Base-by-base conservation (phyloP, 2,113 vertebrate genomes). In the Peromyscus californicus region DNA sequence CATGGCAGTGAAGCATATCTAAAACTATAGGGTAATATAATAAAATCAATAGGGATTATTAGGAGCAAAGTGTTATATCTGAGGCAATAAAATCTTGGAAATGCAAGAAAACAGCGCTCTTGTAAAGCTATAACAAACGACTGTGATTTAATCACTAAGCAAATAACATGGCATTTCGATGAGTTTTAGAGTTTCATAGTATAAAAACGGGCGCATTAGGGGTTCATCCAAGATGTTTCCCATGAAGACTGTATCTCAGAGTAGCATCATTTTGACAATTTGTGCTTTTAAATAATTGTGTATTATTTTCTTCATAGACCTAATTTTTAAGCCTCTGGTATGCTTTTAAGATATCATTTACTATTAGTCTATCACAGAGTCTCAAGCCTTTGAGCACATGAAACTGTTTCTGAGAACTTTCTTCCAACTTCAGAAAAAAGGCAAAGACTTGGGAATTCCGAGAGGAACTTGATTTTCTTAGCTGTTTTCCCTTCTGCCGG, bases 111-210 rank as follows among this genome's bases (percentile, higher is more conserved):
- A 98, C 98, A 98, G 97, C 96, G 96, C 98, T 98, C 98, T 95
- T 93, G 97, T 98, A 98, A 98, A 98, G 97, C 90, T 22, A 59
- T 98, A 98, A 98, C 98, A 98, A 98, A 98, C 98, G 97, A 65
- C 95, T 96, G 67, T 83, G 97, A 97, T 97, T 99, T 99, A 98
- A 99, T 99, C 98, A 98, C 98, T 98, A 98, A 96, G 98, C 98
- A 98, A 98, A 98, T 98, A 98, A 98, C 97, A 92, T 98, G 97
- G 97, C 98, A 97, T 98, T 98, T 98, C 82, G 88, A 89, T 97
- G 76, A 84, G 67, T 98, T 98, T 99, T 98, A 98, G 91, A 96
- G 74, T 98, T 96, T 96, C 74, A 4, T 90, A 74, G 72, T 96
- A 91, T 92, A 95, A 93, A 95, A 97, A 96, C 93, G 75, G 88